Conservation (phyloP, 2,797 vertebrate genomes). For the Podarcis siculus region DNA sequence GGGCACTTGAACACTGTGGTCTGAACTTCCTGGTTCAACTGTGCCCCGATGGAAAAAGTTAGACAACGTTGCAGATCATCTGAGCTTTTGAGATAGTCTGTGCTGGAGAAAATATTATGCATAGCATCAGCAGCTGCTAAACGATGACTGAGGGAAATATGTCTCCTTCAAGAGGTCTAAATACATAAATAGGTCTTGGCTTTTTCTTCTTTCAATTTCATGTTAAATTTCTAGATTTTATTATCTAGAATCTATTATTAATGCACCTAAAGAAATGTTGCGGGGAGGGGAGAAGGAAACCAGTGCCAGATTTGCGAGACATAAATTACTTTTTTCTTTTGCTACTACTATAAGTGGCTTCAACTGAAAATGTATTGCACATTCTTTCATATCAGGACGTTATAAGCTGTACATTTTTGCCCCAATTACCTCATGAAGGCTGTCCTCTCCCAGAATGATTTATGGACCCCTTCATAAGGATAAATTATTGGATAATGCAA, state of each 20-base stretch:
- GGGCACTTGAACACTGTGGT: neutral
- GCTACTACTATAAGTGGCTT: neutral
- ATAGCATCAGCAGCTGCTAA: neutral
- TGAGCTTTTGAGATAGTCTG: neutral
- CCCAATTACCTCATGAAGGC: slow-evolving; percentile 28
- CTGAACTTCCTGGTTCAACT: neutral
- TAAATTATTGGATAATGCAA: slow-evolving; percentile 18
- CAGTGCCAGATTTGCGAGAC: neutral
- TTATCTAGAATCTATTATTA: neutral
- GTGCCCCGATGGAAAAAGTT: neutral
- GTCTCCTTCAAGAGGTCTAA: too few relatives aligned
- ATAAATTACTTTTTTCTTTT: slow-evolving; percentile 26
- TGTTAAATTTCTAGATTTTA: neutral
- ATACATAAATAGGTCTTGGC: neutral
- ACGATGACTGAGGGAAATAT: too few relatives aligned
- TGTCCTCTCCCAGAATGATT: slow-evolving; percentile 24
- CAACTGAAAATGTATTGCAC: neutral
- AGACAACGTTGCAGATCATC: neutral
- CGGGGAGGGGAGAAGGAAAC: neutral
- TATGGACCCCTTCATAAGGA: neutral
- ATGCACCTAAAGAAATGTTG: rapidly evolving
- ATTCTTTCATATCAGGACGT: neutral
- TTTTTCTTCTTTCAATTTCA: slow-evolving; percentile 28
- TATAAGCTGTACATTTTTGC: slow-evolving; percentile 8
- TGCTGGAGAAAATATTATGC: neutral